Conservation (phyloP, 2,888 invertebrate genomes). For the Athetis lepigone region DNA sequence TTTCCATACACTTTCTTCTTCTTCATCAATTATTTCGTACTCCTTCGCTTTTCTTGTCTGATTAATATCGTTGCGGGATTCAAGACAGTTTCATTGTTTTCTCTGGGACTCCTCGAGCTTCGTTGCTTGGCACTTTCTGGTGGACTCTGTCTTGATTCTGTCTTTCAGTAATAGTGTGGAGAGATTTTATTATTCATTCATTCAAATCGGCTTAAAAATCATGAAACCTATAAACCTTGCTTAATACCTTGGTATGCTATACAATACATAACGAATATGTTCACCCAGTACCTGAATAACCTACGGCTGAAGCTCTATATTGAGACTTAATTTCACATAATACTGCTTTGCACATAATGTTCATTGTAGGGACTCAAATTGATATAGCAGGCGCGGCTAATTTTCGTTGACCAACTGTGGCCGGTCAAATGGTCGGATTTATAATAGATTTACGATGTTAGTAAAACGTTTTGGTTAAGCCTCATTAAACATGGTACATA, state of each 20-base stretch:
- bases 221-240: constrained; percentile 11
- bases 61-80: too few species aligned
- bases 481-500: constrained; percentile 43
- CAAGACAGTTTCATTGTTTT: too few species aligned
- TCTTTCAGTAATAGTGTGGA: too few species aligned
- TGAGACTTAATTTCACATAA: constrained; percentile 41
- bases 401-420: constrained; percentile 63
- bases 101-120: too few species aligned
- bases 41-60: too few species aligned
- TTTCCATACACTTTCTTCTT: too few species aligned
- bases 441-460: constrained; percentile 66
- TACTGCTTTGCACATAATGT: constrained; percentile 37
- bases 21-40: too few species aligned
- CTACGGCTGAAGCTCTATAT: constrained; percentile 43
- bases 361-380: constrained; percentile 54
- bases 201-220: background rate
- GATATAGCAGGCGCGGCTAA: constrained; percentile 59
- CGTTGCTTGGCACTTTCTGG: too few species aligned
- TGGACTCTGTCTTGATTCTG: too few species aligned
- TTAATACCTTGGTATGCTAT: constrained; percentile 14
- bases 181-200: too few species aligned
- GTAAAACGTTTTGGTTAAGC: constrained; percentile 44
- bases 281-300: constrained; percentile 34
- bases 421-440: constrained; percentile 50
- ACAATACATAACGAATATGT: constrained; percentile 4